Evolutionary conservation across 2,888 invertebrate genomes (phyloP).

Genomic region (Pterostichus niger): DNA sequence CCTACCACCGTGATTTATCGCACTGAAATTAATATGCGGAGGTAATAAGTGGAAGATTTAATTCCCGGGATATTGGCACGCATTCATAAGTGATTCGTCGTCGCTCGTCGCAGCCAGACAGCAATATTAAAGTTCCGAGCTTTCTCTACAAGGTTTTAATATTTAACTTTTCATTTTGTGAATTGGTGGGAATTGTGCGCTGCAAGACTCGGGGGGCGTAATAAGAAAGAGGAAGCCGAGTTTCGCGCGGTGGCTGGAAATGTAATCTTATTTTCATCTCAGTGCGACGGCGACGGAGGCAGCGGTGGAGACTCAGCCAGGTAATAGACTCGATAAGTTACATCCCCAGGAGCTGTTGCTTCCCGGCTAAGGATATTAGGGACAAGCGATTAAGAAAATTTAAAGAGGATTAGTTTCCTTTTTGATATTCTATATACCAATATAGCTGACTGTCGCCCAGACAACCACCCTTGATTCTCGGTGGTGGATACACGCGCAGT

Average conservation of each 20-base stretch:
- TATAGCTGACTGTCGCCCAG: slow-evolving; percentile 22
- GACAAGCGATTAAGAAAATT: slow-evolving; percentile 66
- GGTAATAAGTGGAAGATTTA: slow-evolving; percentile 2
- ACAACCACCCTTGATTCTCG: slow-evolving; percentile 14
- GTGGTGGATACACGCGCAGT: slow-evolving; percentile 3
- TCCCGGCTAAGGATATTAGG: slow-evolving; percentile 57
- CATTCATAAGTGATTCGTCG: slow-evolving; percentile 9
- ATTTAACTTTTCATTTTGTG: slow-evolving; percentile 66
- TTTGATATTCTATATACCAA: slow-evolving; percentile 64
- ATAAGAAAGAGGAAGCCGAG: slow-evolving; percentile 54
- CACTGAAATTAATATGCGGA: neutral
- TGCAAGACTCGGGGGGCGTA: slow-evolving; percentile 25
- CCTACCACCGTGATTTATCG: no score
- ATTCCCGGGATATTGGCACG: neutral
- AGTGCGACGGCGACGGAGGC: slow-evolving; percentile 26
- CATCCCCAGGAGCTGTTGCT: slow-evolving; percentile 61
- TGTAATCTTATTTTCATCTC: slow-evolving; percentile 66
- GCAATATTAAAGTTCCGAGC: slow-evolving; percentile 7
- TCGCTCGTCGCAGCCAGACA: slow-evolving; percentile 1
- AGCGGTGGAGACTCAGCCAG: slow-evolving; percentile 44
- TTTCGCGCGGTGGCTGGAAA: slow-evolving; percentile 63
- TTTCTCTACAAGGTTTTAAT: slow-evolving; percentile 60
- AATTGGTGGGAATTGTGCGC: slow-evolving; percentile 60
- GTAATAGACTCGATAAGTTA: slow-evolving; percentile 66
- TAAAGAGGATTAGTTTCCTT: slow-evolving; percentile 64